Evolutionary conservation across 2,888 invertebrate species (phyloP).

Genomic region (Antheraea assamensis): DNA sequence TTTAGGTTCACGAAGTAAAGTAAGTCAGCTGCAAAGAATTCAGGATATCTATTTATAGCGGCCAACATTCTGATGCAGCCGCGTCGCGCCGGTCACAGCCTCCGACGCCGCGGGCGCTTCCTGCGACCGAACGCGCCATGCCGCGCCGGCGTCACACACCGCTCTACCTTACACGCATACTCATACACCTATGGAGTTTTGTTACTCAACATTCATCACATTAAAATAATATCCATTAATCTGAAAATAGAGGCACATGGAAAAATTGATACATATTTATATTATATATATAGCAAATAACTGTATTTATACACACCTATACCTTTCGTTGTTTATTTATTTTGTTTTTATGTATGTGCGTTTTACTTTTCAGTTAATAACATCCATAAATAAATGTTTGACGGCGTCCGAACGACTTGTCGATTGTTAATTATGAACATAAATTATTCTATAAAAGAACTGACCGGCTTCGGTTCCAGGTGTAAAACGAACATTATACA

Average conservation of each 20-base stretch:
- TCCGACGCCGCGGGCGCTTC: neutral
- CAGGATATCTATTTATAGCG: conserved; percentile 7
- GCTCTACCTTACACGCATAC: neutral
- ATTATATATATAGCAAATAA: neutral
- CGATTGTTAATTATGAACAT: neutral
- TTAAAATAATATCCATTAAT: neutral
- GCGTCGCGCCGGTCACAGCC: conserved; percentile 24
- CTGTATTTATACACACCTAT: neutral
- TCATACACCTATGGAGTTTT: neutral
- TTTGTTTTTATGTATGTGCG: neutral
- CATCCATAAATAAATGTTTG: neutral
- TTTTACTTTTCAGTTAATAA: conserved; percentile 3
- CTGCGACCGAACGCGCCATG: neutral
- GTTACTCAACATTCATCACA: neutral
- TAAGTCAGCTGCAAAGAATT: conserved; percentile 1
- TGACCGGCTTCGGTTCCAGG: conserved; percentile 21
- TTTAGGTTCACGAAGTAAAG: neutral
- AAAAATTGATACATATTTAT: neutral
- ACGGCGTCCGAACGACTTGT: neutral
- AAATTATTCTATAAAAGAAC: conserved; percentile 20
- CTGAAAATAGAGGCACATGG: too few relatives aligned
- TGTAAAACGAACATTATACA: neutral
- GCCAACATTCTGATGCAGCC: conserved; percentile 9
- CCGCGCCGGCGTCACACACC: neutral
- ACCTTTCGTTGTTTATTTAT: neutral